Percentiles rank a stretch among this genome's conserved stretches.
phyloP scores from a whole-genome alignment of 1,140 invertebrate species.

The Bombus sibiricus region DNA sequence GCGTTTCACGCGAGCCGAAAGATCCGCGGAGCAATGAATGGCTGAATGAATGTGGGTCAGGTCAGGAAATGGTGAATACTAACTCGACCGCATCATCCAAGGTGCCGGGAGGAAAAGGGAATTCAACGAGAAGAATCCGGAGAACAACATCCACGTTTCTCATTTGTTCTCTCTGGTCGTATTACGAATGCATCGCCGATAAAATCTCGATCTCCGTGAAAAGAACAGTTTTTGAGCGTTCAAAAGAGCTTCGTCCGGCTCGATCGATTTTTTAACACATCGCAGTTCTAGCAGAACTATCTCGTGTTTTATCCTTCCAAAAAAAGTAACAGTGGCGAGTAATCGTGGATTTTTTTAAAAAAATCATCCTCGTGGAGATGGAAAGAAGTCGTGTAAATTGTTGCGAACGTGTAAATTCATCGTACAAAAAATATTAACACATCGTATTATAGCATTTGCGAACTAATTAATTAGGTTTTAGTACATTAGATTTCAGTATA shows the following conservation, averaged over 20 bases:
- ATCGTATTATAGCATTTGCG: no score
- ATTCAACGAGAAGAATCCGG: constrained; percentile 3
- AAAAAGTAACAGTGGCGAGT: no score
- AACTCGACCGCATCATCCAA: constrained; percentile 23
- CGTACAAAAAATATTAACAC: no score
- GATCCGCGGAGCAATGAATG: constrained; percentile 29
- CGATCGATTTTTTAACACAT: not conserved
- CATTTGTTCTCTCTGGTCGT: not conserved
- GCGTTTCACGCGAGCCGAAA: not conserved
- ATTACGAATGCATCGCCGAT: constrained; percentile 21
- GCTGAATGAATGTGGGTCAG: constrained; percentile 50
- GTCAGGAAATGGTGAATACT: constrained; percentile 23
- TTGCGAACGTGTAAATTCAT: no score
- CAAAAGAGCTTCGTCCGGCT: no score
- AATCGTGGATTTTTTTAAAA: no score
- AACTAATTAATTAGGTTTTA: no score
- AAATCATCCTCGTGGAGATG: no score
- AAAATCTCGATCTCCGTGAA: constrained; percentile 28
- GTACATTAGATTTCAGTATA: no score
- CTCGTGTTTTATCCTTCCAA: no score
- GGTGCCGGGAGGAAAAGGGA: not conserved
- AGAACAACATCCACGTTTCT: constrained; percentile 18
- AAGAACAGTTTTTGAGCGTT: not conserved
- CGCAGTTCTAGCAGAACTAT: no score
- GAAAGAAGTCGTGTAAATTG: no score